Conservation (phyloP, 2,797 vertebrate genomes). For the Otolemur crassicaudatus region DNA sequence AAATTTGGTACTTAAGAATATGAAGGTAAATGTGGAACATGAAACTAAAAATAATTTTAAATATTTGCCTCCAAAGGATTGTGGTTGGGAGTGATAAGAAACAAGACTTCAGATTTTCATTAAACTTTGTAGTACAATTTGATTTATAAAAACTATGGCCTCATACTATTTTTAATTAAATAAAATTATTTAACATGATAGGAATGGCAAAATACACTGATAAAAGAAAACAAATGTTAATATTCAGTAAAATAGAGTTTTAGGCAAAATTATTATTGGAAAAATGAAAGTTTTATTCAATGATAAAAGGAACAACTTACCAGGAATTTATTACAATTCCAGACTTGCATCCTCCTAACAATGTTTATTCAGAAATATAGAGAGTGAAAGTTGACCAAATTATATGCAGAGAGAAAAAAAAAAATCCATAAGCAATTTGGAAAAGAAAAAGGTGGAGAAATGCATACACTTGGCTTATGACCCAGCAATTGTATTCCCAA, state of each 20-base stretch:
- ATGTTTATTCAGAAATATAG: slow-evolving; percentile 36
- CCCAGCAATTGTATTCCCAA: neutral
- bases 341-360: neutral
- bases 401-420: neutral
- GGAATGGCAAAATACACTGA: neutral
- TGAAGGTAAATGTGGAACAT: neutral
- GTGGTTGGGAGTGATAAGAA: neutral
- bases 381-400: slow-evolving; percentile 22
- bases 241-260: slow-evolving; percentile 19
- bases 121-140: neutral
- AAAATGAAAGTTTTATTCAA: slow-evolving; percentile 48
- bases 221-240: slow-evolving; percentile 15
- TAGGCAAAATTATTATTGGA: neutral
- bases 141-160: neutral
- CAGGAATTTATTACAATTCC: slow-evolving; percentile 10
- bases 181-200: slow-evolving; percentile 40
- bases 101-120: neutral
- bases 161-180: neutral
- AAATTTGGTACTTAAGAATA: slow-evolving; percentile 1
- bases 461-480: neutral
- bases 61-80: neutral
- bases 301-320: slow-evolving; percentile 10
- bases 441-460: slow-evolving; percentile 13
- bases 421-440: neutral
- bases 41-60: slow-evolving; percentile 45